Conservation (phyloP, 2,888 invertebrate species). For the Erebia epiphron region DNA sequence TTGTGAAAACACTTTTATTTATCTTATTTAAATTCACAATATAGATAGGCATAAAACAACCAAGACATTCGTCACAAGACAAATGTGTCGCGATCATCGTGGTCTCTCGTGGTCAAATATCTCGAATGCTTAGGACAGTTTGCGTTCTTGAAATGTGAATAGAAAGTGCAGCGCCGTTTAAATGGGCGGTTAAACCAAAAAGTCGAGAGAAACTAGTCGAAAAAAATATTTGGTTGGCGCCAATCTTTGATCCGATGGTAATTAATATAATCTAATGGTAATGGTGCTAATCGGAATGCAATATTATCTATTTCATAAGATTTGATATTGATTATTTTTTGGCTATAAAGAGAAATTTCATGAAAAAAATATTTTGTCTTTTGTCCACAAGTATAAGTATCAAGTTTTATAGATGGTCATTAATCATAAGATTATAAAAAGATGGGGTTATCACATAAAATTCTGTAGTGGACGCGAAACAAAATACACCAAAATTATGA, state of each 20-base stretch:
- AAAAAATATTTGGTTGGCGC: slow-evolving; percentile 1
- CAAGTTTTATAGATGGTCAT: no score
- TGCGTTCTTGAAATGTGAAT: slow-evolving; percentile 26
- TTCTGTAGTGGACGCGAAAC: no score
- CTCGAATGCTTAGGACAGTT: slow-evolving; percentile 1
- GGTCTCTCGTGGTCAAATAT: slow-evolving; percentile 1
- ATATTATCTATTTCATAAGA: background rate
- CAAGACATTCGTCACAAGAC: background rate
- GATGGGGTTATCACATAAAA: no score
- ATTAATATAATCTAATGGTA: no score
- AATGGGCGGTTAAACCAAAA: slow-evolving; percentile 26
- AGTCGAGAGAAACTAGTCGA: slow-evolving; percentile 17
- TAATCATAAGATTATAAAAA: no score
- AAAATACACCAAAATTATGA: no score
- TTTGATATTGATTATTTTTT: background rate
- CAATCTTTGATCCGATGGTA: background rate
- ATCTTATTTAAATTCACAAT: no score
- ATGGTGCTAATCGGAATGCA: background rate
- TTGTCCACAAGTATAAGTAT: background rate
- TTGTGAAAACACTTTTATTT: no score
- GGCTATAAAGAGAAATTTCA: background rate
- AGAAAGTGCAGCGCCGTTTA: slow-evolving; percentile 34
- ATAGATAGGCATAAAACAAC: background rate
- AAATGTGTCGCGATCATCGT: slow-evolving; percentile 7
- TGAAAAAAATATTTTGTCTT: no score